These are phyloP conservation scores for Smutsia temminckii DNA, from an alignment of 2,797 vertebrate genomes.

Conservation along the genomic window DNA sequence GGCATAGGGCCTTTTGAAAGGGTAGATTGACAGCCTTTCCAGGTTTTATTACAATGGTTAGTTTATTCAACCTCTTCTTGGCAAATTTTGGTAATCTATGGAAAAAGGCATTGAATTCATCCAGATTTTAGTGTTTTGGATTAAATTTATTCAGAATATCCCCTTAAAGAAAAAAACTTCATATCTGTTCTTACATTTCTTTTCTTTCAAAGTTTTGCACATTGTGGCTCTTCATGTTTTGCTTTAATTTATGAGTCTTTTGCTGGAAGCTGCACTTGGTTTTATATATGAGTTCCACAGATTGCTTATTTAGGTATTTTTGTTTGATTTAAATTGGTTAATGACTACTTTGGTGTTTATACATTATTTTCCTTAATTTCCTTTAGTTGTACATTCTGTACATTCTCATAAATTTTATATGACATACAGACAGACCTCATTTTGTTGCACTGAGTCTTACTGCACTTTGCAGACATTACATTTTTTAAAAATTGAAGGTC, in stretches of 20 bases:
- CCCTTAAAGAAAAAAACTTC: neutral
- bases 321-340: neutral
- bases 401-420: neutral
- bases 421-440: no score
- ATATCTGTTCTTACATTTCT: neutral
- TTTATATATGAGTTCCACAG: neutral
- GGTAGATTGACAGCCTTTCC: neutral
- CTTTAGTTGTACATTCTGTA: conserved; percentile 1
- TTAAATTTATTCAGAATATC: neutral
- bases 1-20: neutral
- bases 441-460: no score
- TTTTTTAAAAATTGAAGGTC: no score
- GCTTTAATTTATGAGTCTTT: neutral
- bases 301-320: neutral
- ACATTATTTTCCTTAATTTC: conserved; percentile 7
- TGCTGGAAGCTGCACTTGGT: neutral
- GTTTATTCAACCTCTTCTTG: neutral
- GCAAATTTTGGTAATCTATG: neutral
- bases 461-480: no score
- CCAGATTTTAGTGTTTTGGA: neutral
- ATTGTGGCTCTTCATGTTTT: neutral
- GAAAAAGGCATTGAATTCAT: neutral
- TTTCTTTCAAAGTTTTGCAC: neutral
- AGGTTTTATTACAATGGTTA: neutral
- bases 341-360: conserved; percentile 38